Conservation (phyloP, 2,888 invertebrate genomes). For the Serrognathus titanus region DNA sequence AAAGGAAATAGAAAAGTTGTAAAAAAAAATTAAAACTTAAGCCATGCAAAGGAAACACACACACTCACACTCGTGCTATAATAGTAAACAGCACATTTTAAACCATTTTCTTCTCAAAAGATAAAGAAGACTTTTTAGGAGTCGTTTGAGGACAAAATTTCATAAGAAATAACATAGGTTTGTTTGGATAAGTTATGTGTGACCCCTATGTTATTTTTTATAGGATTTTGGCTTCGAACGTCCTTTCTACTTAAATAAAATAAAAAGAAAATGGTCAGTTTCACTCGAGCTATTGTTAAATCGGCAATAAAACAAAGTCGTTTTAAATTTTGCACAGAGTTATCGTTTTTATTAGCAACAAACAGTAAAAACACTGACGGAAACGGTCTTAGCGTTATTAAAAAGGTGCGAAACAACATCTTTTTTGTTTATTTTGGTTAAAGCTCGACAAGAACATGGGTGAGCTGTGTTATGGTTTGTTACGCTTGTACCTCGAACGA, state of each 20-base stretch:
- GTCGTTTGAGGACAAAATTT: too few relatives aligned
- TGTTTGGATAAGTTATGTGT: too few relatives aligned
- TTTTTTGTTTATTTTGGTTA: conserved; percentile 2
- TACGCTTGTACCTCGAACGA: conserved; percentile 70
- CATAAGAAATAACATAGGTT: too few relatives aligned
- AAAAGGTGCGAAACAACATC: conserved; percentile 4
- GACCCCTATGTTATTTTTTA: too few relatives aligned
- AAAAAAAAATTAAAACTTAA: conserved; percentile 2
- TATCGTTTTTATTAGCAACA: too few relatives aligned
- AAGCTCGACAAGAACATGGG: not conserved
- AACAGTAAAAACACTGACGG: not conserved
- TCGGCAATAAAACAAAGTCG: not conserved
- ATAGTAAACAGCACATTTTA: too few relatives aligned
- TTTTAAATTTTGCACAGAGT: too few relatives aligned
- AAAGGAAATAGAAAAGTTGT: too few relatives aligned
- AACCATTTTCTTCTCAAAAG: too few relatives aligned
- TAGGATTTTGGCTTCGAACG: too few relatives aligned
- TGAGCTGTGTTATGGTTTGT: not conserved
- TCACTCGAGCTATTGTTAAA: not conserved
- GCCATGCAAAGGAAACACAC: not conserved
- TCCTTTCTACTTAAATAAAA: too few relatives aligned
- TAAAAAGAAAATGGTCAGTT: not conserved
- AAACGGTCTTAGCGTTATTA: not conserved
- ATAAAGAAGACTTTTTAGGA: too few relatives aligned
- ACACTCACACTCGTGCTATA: not conserved